Evolutionary conservation across 2,113 vertebrate genomes (phyloP), one percentile per base, ranked within the genome.

Genomic region (Todiramphus chloris): DNA sequence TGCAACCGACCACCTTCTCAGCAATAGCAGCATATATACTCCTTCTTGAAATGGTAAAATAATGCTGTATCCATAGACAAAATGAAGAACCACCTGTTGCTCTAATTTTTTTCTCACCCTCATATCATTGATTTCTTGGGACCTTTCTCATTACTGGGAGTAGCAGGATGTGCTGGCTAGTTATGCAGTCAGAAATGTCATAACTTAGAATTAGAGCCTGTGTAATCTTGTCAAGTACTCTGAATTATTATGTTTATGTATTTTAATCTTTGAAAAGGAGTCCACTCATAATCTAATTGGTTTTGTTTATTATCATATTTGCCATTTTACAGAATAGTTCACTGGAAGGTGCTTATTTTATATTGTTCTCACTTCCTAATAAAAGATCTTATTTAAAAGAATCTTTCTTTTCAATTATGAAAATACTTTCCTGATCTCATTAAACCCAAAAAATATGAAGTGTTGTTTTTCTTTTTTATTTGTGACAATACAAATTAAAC

Each of bases 401-500:
- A 79, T 73, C 35, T 84, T 92, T 79, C 59, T 68, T 94, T 88
- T 95, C 85, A 95, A 55, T 90, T 89, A 89, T 27, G 76, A 94
- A 95, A 81, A 97, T 96, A 90, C 31, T 87, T 95, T 93, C 66
- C 37, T 77, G 50, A 89, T 91, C 76, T 93, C 81, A 92, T 93
- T 95, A 96, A 96, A 50, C 64, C 75, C 68, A 72, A 82, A 95
- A 94, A 90, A 79, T 25, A 41, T 81, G 58, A 94, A 96, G 75
- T 91, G 87, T 53, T 93, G 77, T 89, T 73, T 87, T 89, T 84
- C 11, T 46, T 90, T 89, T 87, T 95, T 89, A 74, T 91, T 95
- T 96, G 69, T 95, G 83, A 95, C 87, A 94, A 82, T 75, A 77
- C 50, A 96, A 84, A 90, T 95, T 93, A 92, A 94, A 91, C 63